Evolutionary conservation across 2,888 invertebrate species (phyloP).

Genomic region (Drosophila flavopinicola): DNA sequence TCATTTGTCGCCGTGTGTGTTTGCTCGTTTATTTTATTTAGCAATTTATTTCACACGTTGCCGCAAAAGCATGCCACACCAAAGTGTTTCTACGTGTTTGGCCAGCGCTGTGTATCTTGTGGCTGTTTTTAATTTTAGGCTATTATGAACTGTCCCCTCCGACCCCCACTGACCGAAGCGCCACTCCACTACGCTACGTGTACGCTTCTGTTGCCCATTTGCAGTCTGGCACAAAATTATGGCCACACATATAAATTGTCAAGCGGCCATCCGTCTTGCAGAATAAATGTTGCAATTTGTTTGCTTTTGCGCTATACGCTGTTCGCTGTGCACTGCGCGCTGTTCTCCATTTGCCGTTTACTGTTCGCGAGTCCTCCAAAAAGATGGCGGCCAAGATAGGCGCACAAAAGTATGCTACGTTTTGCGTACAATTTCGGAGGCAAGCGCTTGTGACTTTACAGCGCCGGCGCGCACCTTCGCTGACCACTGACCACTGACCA

Average conservation of each 20-base stretch:
- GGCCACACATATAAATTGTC: slow-evolving; percentile 82
- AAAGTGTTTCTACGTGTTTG: slow-evolving; percentile 45
- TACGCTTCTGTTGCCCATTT: slow-evolving; percentile 16
- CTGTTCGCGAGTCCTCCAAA: slow-evolving; percentile 47
- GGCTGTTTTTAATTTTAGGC: slow-evolving; percentile 81
- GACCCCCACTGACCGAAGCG: not conserved
- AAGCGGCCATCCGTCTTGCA: slow-evolving; percentile 83
- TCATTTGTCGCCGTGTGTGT: slow-evolving; percentile 76
- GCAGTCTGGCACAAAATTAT: slow-evolving; percentile 63
- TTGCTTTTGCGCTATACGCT: slow-evolving; percentile 74
- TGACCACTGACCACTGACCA: slow-evolving; percentile 7
- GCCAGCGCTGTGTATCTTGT: slow-evolving; percentile 52
- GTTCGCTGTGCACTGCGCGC: too few relatives aligned
- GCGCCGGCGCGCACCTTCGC: slow-evolving; percentile 67
- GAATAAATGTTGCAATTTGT: slow-evolving; percentile 84
- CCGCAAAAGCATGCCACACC: slow-evolving; percentile 33
- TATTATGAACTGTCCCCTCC: slow-evolving; percentile 64
- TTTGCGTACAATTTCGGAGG: slow-evolving; percentile 43
- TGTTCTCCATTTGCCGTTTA: too few relatives aligned
- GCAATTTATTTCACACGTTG: slow-evolving; percentile 79
- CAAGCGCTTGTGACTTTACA: slow-evolving; percentile 33
- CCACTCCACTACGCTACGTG: not conserved
- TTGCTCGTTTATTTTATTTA: slow-evolving; percentile 81
- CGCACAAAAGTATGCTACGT: slow-evolving; percentile 63
- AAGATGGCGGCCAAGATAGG: slow-evolving; percentile 57